A percentile compares a stretch with the other conserved stretches of the same genome.
Evolutionary conservation across 1,140 invertebrate species (phyloP).

Genomic region (Ridgeia piscesae): DNA sequence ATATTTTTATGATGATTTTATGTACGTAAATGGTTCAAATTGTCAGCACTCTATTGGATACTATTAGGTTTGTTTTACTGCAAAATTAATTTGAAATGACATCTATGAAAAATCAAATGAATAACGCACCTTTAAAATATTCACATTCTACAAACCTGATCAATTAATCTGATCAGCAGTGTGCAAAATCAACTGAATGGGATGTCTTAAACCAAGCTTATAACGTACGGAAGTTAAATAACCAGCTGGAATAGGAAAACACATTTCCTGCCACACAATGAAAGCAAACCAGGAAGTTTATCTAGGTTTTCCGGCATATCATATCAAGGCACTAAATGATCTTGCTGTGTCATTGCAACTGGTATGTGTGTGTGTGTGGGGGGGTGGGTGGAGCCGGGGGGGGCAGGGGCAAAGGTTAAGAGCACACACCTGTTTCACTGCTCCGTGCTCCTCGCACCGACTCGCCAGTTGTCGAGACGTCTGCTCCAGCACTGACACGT

Average conservation of each 20-base stretch:
- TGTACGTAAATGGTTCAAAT: no score
- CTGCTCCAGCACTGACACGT: background rate
- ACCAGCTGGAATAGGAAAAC: background rate
- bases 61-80: no score
- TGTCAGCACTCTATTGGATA: no score
- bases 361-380: background rate
- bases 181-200: no score
- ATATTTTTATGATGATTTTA: no score
- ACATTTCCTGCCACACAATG: background rate
- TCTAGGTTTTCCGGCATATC: background rate
- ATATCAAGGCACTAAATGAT: background rate
- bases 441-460: background rate
- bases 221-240: background rate
- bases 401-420: no score
- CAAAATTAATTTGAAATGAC: no score
- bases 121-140: no score
- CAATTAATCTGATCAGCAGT: no score
- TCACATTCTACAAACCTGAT: no score
- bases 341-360: background rate
- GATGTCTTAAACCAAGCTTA: background rate
- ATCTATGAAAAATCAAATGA: no score
- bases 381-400: background rate
- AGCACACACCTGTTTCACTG: background rate
- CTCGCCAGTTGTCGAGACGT: background rate
- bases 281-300: background rate